Evolutionary conservation across 2,888 invertebrate genomes (phyloP), one percentile per base, ranked within the genome.

Genomic region (Eupithecia insigniata): DNA sequence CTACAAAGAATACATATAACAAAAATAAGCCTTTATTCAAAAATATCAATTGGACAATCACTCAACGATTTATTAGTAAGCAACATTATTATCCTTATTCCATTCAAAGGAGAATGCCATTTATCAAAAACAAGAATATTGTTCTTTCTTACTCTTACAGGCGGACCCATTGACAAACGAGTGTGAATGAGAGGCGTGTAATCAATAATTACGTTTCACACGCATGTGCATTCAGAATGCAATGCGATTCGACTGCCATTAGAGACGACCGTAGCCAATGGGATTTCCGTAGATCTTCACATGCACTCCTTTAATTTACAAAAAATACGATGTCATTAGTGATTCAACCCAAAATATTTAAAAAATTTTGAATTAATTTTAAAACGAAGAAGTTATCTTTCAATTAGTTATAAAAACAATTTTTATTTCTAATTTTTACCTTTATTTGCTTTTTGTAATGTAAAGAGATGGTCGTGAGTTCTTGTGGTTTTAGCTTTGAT

Each of bases 111-210:
- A 58, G 28, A 58, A 60, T 30, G 16, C 2, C 7, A 28, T 30
- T 22, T 12, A 10, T 51, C 4, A 51, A 51, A 51, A 51, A 22
- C 22, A 51, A 51, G 51, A 51, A 51, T 51, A 22, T 51, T 22
- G 46, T 51, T 58, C 58, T 30, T 6, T 60, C 18, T 58, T 28
- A 14, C 28, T 16, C 28, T 18, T 60, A 60, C 58, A 60, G 26
- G 18, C n/a, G 6, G 22, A n/a, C n/a, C 26, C n/a, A 36, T 64
- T 36, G 64, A 64, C 36, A 64, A 64, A 14, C 36, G 36, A 64
- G 64, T 64, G 64, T 36, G 64, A 34, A 64, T 64, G 36, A 64
- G 22, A 64, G 64, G 36, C 64, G 64, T 64, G 64, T 64, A 64
- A 64, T 64, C 34, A 64, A 22, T 64, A 39, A 64, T 64, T 67